Evolutionary conservation across 2,888 invertebrate species (phyloP).

Genomic region (Meganola albula): DNA sequence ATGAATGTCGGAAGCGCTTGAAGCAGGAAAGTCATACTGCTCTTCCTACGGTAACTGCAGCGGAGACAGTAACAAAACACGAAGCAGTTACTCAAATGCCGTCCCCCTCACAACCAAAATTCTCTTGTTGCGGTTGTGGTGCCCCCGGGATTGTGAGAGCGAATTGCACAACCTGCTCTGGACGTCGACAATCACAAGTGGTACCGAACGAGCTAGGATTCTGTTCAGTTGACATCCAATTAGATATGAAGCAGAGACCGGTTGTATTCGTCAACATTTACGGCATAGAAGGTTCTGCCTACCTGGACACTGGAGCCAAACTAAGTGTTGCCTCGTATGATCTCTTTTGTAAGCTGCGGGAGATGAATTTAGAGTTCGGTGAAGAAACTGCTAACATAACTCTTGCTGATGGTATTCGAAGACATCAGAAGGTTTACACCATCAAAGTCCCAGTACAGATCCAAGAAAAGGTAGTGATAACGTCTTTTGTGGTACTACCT

Average conservation of each 20-base stretch:
- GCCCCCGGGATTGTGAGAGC: constrained; percentile 11
- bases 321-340: constrained; percentile 10
- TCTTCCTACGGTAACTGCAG: neutral
- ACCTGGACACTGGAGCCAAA: constrained; percentile 14
- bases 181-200: neutral
- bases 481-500: constrained; percentile 17
- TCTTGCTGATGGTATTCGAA: constrained; percentile 13
- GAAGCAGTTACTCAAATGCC: constrained; percentile 12
- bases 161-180: constrained; percentile 10
- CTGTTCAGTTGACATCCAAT: constrained; percentile 4
- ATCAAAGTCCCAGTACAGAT: neutral
- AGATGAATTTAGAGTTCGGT: constrained; percentile 3
- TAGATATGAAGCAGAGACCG: constrained; percentile 8
- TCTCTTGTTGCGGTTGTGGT: constrained; percentile 21
- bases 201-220: constrained; percentile 9
- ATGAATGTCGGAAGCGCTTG: constrained; percentile 9
- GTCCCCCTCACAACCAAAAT: constrained; percentile 13
- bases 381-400: constrained; percentile 7
- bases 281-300: constrained; percentile 6
- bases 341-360: constrained; percentile 3
- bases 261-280: constrained; percentile 5
- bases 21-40: constrained; percentile 5
- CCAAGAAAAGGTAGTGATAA: neutral
- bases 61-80: neutral
- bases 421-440: constrained; percentile 8